phyloP scores from a whole-genome alignment of 2,113 vertebrate genomes.

The Myotis brandtii region DNA sequence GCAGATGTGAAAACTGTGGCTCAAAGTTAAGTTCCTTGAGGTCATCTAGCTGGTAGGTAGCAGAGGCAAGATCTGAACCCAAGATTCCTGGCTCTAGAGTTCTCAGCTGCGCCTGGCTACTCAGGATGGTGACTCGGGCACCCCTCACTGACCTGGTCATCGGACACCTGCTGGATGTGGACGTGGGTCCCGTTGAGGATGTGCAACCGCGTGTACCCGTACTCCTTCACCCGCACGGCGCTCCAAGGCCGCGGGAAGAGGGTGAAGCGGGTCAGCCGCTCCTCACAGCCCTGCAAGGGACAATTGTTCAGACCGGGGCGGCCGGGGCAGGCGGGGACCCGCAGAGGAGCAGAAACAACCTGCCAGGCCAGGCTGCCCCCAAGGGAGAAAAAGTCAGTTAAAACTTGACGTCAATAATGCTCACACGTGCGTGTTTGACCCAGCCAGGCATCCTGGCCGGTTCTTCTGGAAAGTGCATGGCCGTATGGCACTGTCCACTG shows the following conservation, averaged over 20 bases:
- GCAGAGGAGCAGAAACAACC: neutral
- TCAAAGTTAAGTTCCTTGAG: neutral
- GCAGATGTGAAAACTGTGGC: neutral
- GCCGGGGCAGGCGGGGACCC: neutral
- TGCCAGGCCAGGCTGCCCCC: neutral
- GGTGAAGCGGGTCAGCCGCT: conserved; percentile 89
- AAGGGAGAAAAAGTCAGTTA: neutral
- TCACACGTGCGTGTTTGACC: neutral
- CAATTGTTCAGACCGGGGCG: neutral
- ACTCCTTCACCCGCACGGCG: conserved; percentile 90
- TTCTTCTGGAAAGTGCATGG: neutral
- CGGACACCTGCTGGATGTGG: conserved; percentile 93
- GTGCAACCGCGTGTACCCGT: conserved; percentile 91
- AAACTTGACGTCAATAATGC: neutral
- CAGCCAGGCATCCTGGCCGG: neutral
- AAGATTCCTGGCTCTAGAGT: neutral
- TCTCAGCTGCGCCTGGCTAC: neutral
- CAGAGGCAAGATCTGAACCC: neutral
- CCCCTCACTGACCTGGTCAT: conserved; percentile 90
- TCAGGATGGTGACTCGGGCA: accelerated
- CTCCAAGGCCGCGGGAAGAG: conserved; percentile 91
- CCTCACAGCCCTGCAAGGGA: conserved; percentile 89
- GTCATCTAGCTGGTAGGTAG: neutral
- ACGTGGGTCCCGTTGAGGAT: conserved; percentile 90
- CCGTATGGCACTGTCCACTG: neutral